Percentiles rank a stretch among this genome's conserved stretches.
Conservation (phyloP, 2,888 invertebrate genomes). For the Hirtodrosophila cameraria region DNA sequence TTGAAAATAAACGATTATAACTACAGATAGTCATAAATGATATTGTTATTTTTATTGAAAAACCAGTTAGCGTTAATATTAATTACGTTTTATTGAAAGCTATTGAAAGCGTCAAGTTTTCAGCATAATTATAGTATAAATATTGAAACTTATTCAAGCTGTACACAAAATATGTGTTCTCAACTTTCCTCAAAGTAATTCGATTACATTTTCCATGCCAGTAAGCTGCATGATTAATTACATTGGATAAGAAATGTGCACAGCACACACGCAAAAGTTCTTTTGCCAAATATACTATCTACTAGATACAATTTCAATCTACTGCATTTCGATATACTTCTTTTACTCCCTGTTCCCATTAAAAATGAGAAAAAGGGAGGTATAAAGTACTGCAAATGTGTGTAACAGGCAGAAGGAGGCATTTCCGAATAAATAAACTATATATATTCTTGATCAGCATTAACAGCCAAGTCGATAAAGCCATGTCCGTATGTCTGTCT, state of each 20-base stretch:
- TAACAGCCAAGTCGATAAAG: no score
- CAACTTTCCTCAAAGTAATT: constrained; percentile 24
- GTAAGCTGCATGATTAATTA: constrained; percentile 44
- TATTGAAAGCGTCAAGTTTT: not conserved
- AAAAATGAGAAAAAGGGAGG: no score
- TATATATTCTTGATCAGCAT: no score
- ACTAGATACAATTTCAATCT: constrained; percentile 21
- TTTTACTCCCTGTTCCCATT: no score
- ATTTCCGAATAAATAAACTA: no score
- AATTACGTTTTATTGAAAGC: constrained; percentile 5
- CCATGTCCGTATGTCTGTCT: no score
- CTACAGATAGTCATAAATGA: no score
- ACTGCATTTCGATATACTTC: constrained; percentile 4
- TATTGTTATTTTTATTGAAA: no score
- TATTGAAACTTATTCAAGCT: constrained; percentile 21
- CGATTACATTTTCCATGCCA: constrained; percentile 39
- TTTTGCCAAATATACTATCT: constrained; percentile 11
- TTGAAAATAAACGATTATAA: no score
- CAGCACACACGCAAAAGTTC: not conserved
- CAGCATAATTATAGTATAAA: not conserved
- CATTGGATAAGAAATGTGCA: constrained; percentile 13
- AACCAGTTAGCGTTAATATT: no score
- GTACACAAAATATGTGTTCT: constrained; percentile 4
- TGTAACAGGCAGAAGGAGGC: no score
- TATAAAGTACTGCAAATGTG: no score